These are phyloP conservation scores for Cylindroiulus punctatus DNA, from an alignment of 2,888 invertebrate species.

Conservation along the genomic window DNA sequence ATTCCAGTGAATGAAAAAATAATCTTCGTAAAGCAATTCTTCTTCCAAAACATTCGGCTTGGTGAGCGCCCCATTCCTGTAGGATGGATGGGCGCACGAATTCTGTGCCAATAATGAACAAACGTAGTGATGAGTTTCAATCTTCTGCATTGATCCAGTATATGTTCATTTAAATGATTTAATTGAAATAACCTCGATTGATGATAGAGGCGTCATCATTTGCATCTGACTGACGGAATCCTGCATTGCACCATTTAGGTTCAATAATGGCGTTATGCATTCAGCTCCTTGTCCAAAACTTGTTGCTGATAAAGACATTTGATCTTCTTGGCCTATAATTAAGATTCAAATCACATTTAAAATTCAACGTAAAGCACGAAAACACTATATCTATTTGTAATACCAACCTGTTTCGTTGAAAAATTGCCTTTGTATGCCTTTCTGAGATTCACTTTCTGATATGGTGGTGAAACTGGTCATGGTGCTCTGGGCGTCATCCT, in stretches of 20 bases:
- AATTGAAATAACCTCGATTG: neutral
- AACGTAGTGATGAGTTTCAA: neutral
- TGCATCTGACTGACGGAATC: neutral
- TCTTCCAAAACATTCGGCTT: neutral
- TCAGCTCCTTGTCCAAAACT: constrained; percentile 30
- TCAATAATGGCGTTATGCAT: neutral
- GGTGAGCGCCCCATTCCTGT: neutral
- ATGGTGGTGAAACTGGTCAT: neutral
- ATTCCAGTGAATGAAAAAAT: constrained; percentile 78
- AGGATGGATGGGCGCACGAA: neutral
- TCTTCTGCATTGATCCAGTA: too few species aligned
- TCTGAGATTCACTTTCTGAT: constrained; percentile 10
- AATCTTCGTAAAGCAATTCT: constrained; percentile 26
- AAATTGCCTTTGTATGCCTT: constrained; percentile 8
- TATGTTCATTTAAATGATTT: too few species aligned
- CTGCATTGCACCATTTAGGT: neutral
- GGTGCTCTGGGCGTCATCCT: constrained; percentile 22
- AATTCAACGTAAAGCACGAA: neutral
- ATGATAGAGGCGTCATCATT: neutral
- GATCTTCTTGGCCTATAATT: neutral
- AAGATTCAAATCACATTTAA: too few species aligned
- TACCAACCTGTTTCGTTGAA: constrained; percentile 22
- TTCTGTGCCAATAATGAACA: constrained; percentile 1
- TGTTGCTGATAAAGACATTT: constrained; percentile 4
- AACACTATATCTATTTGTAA: neutral